Percentiles rank a stretch among this genome's conserved stretches.
Evolutionary conservation across 2,888 invertebrate species (phyloP).

Genomic region (Drosophila siamana): DNA sequence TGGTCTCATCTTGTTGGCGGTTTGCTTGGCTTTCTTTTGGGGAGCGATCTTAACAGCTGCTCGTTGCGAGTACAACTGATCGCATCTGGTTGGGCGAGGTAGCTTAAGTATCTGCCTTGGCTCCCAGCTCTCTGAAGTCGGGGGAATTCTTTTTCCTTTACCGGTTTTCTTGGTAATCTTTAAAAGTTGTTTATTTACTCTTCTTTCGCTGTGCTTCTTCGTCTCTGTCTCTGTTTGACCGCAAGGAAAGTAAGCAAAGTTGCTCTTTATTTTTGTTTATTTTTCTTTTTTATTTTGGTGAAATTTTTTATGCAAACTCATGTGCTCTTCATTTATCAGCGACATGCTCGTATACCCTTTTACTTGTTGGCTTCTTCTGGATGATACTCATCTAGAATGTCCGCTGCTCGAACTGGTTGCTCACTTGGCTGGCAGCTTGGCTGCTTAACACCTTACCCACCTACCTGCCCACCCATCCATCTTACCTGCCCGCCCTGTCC

Average conservation of each 20-base stretch:
- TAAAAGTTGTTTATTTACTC: slow-evolving; percentile 30
- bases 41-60: slow-evolving; percentile 57
- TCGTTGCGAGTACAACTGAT: slow-evolving; percentile 63
- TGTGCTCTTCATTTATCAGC: slow-evolving; percentile 58
- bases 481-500: not conserved
- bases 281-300: slow-evolving; percentile 51
- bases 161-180: slow-evolving; percentile 69
- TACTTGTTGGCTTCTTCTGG: slow-evolving; percentile 1
- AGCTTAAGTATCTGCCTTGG: slow-evolving; percentile 54
- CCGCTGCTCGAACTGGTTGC: slow-evolving; percentile 64
- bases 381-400: slow-evolving; percentile 65
- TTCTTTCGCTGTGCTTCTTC: slow-evolving; percentile 33
- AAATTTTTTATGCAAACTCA: slow-evolving; percentile 75
- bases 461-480: slow-evolving; percentile 22
- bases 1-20: slow-evolving; percentile 50
- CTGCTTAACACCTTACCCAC: slow-evolving; percentile 58
- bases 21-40: slow-evolving; percentile 4
- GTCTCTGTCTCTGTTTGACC: slow-evolving; percentile 44
- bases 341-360: slow-evolving; percentile 42
- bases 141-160: slow-evolving; percentile 67
- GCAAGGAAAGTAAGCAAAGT: slow-evolving; percentile 64
- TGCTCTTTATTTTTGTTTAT: slow-evolving; percentile 3
- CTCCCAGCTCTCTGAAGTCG: not conserved
- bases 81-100: slow-evolving; percentile 47
- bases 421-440: slow-evolving; percentile 10